A percentile compares a stretch with the other conserved stretches of the same genome.
Evolutionary conservation across 2,113 vertebrate species (phyloP).

Genomic region (Lucifuga dentata): DNA sequence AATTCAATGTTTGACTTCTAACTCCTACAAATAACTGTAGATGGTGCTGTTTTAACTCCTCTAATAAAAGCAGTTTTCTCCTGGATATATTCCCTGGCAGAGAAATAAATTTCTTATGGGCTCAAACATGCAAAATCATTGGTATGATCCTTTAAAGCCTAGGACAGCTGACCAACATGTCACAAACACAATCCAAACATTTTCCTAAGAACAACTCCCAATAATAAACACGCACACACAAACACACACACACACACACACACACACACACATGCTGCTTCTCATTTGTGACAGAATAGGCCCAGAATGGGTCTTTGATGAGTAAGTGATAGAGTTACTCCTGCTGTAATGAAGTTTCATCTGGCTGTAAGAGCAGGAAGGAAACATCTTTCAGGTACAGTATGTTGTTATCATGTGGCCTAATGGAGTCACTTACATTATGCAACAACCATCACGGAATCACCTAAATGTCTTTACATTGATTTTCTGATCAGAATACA

Average conservation of each 20-base stretch:
- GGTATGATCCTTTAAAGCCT: too few species aligned
- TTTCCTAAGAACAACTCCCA: neutral
- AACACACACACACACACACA: slow-evolving; percentile 7
- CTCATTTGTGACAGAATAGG: slow-evolving; percentile 47
- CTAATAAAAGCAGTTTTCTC: too few species aligned
- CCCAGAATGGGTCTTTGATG: slow-evolving; percentile 55
- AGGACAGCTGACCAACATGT: too few species aligned
- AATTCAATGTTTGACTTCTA: too few species aligned
- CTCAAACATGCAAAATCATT: too few species aligned
- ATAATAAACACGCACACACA: neutral
- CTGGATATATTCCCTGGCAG: too few species aligned
- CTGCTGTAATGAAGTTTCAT: slow-evolving; percentile 73
- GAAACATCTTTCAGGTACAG: slow-evolving; percentile 73
- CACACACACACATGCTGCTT: neutral
- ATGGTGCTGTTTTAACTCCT: too few species aligned
- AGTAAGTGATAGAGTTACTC: slow-evolving; percentile 60
- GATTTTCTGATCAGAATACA: slow-evolving; percentile 73
- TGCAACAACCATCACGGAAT: slow-evolving; percentile 42
- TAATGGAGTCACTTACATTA: slow-evolving; percentile 77
- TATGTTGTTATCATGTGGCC: slow-evolving; percentile 74
- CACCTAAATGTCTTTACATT: slow-evolving; percentile 70
- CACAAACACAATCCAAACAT: too few species aligned
- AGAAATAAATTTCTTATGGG: too few species aligned
- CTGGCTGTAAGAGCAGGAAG: slow-evolving; percentile 75
- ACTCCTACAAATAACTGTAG: too few species aligned